phyloP scores from a whole-genome alignment of 2,113 vertebrate species.

The Coreoperca whiteheadi region DNA sequence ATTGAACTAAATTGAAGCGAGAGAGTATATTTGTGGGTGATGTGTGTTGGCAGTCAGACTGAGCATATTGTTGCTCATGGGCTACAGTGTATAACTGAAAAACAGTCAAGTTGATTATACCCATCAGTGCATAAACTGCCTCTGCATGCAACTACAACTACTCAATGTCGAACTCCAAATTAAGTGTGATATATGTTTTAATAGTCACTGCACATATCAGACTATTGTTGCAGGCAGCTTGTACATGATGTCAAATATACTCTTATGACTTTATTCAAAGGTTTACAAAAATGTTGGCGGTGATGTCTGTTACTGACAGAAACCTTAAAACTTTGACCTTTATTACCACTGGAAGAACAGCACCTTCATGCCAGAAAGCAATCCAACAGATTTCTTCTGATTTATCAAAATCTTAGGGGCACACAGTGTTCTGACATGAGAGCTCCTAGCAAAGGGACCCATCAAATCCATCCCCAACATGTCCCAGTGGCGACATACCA shows the following conservation, averaged over 20 bases:
- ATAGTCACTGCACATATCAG: neutral
- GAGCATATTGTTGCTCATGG: conserved; percentile 9
- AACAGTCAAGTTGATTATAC: neutral
- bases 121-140: neutral
- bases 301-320: conserved; percentile 9
- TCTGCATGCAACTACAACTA: neutral
- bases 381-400: neutral
- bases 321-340: neutral
- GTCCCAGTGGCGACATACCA: too few species aligned
- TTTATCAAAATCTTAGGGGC: neutral
- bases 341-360: neutral
- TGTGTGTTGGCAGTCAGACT: conserved; percentile 21
- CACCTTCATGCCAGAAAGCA: neutral
- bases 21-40: conserved; percentile 7
- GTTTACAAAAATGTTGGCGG: neutral
- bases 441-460: too few species aligned
- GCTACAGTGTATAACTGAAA: conserved; percentile 27
- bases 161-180: neutral
- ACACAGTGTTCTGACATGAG: neutral
- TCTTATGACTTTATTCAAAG: neutral
- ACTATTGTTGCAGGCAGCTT: neutral
- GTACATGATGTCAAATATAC: neutral
- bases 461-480: too few species aligned
- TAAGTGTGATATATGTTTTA: neutral
- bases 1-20: too few species aligned